Conservation (phyloP, 2,113 vertebrate genomes). For the Nanorana parkeri region DNA sequence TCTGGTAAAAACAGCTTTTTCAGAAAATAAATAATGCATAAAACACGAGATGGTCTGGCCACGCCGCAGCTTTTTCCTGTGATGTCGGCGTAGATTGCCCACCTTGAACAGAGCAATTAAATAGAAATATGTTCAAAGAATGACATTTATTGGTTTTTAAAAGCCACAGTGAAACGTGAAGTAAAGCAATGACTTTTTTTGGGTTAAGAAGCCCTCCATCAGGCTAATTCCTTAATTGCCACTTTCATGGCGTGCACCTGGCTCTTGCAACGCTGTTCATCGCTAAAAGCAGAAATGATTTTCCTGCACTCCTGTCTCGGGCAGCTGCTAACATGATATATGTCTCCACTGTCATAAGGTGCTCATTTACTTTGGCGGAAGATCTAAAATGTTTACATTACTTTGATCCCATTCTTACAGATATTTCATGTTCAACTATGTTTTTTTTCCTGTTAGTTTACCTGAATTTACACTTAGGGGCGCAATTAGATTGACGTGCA, state of each 20-base stretch:
- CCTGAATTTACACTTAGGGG: no score
- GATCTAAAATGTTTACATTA: conserved; percentile 24
- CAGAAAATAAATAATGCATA: conserved; percentile 31
- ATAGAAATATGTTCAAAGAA: conserved; percentile 47
- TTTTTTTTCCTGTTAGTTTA: no score
- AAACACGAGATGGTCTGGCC: neutral
- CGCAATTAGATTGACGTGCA: no score
- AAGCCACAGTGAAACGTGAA: conserved; percentile 49
- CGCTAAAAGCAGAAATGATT: conserved; percentile 33
- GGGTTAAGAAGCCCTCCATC: conserved; percentile 45
- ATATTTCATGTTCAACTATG: no score
- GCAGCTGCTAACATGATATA: conserved; percentile 31
- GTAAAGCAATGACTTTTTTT: conserved; percentile 41
- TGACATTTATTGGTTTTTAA: conserved; percentile 56
- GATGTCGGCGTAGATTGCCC: neutral
- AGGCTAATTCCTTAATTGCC: conserved; percentile 54
- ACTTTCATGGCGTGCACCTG: conserved; percentile 50
- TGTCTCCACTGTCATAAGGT: conserved; percentile 30
- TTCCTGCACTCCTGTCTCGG: conserved; percentile 27
- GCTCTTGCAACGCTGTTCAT: conserved; percentile 43
- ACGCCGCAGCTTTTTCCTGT: neutral
- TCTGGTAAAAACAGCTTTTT: conserved; percentile 27
- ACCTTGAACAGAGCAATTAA: conserved; percentile 51
- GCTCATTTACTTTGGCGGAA: conserved; percentile 6
- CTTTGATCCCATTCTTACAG: no score